phyloP scores from a whole-genome alignment of 2,797 vertebrate genomes.

The Hylomyscus alleni region DNA sequence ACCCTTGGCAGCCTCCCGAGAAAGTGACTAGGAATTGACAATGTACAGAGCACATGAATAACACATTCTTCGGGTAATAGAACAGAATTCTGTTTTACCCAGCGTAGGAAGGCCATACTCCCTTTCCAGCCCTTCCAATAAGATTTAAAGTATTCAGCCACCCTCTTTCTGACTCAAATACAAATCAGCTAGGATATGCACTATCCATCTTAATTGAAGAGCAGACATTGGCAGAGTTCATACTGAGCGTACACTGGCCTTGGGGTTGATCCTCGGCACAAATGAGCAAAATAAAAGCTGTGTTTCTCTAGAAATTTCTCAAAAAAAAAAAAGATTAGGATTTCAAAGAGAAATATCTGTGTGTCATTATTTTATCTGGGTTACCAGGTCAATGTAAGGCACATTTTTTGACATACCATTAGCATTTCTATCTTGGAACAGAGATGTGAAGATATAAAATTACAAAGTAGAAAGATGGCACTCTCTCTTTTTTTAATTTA shows the following conservation, averaged over 20 bases:
- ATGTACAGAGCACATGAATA: constrained; percentile 91
- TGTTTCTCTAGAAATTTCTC: constrained; percentile 76
- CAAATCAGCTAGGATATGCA: constrained; percentile 85
- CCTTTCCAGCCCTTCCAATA: constrained; percentile 89
- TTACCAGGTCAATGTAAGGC: constrained; percentile 75
- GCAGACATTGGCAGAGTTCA: constrained; percentile 22
- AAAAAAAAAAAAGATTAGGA: constrained; percentile 85
- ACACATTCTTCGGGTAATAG: constrained; percentile 89
- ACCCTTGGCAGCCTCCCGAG: constrained; percentile 88
- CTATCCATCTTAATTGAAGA: constrained; percentile 82
- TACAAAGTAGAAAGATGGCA: constrained; percentile 47
- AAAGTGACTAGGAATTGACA: constrained; percentile 92
- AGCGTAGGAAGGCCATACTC: constrained; percentile 89
- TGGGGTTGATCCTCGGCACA: not conserved
- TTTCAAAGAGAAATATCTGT: constrained; percentile 80
- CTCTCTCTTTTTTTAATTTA: constrained; percentile 52
- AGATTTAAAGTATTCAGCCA: constrained; percentile 89
- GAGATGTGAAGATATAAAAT: constrained; percentile 52
- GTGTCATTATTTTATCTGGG: constrained; percentile 77
- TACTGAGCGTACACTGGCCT: accelerated
- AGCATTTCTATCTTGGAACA: constrained; percentile 66
- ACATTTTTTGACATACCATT: constrained; percentile 74
- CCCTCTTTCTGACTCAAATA: constrained; percentile 87
- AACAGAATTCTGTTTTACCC: constrained; percentile 88
- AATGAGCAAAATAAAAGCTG: not conserved